Evolutionary conservation across 2,888 invertebrate species (phyloP), one percentile per base, ranked within the genome.

Genomic region (Coenonympha glycerion): DNA sequence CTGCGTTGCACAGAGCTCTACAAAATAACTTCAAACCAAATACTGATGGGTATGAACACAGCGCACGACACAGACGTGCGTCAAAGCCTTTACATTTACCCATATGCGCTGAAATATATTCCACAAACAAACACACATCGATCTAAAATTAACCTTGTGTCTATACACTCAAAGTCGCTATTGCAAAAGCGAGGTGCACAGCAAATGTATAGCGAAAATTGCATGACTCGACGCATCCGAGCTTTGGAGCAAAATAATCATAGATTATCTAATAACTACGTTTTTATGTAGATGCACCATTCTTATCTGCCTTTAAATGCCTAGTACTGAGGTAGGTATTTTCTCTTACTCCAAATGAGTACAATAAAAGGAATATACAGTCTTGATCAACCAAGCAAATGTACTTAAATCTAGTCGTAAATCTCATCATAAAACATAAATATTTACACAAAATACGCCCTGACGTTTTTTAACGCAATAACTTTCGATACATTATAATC

Each of bases 21-120:
- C 46, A 24, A 18, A 48, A 51, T 45, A 36, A 34, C 50, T 50
- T 33, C 37, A 33, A 45, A 44, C 42, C 22, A 37, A 50, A 54
- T 51, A 54, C 48, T 54, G 54, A 54, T 54, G 51, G 51, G 31
- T 44, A 13, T 47, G 47, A 50, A 39, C 50, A 42, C 47, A 47
- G 49, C 53, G 42, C 39, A 51, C 46, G 54, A 41, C 46, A 52
- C 21, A 33, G 33, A 41, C 37, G 49, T 48, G 33, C 47, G 54
- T 52, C 54, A 55, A 52, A 40, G 52, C 48, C 36, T 49, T 51
- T 55, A 47, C 41, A 41, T 48, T n/a, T 47, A 37, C 47, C 37
- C 39, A 52, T 48, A 40, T 33, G 40, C 44, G 33, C 33, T 33
- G 22, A 37, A 50, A 50, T 50, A 50, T 41, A 40, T 40, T 52